Percentiles rank a stretch among this genome's conserved stretches.
Conservation (phyloP, 2,113 vertebrate species). For the Eidolon helvum region DNA sequence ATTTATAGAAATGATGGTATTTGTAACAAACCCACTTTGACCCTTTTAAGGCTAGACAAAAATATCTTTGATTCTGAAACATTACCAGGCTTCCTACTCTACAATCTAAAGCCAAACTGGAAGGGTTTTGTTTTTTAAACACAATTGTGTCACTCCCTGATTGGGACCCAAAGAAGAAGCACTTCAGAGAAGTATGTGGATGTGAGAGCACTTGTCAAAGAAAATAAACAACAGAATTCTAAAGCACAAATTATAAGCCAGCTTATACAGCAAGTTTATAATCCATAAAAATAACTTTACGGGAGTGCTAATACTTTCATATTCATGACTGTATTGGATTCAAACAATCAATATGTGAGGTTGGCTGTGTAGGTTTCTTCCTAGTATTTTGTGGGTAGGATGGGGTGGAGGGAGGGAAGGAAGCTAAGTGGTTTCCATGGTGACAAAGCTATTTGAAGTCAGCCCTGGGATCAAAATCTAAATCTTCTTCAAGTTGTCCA, state of each 20-base stretch:
- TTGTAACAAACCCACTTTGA: background rate
- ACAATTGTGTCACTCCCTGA: background rate
- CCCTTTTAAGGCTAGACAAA: background rate
- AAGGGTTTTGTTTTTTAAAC: background rate
- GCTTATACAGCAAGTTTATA: background rate
- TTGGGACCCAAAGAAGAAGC: background rate
- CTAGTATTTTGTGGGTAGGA: background rate
- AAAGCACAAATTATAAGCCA: slow-evolving; percentile 11
- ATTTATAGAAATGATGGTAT: background rate
- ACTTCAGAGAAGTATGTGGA: background rate
- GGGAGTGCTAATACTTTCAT: background rate
- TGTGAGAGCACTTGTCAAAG: slow-evolving; percentile 40
- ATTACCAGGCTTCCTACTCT: background rate
- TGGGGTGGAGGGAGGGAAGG: background rate
- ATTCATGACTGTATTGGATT: background rate
- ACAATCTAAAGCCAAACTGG: background rate
- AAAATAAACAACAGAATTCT: slow-evolving; percentile 28
- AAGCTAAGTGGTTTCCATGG: background rate
- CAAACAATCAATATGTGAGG: background rate
- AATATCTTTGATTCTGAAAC: background rate
- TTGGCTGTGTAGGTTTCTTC: background rate
- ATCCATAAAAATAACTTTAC: background rate
- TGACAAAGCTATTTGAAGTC: slow-evolving; percentile 20
- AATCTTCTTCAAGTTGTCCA: background rate
- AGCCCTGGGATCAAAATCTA: slow-evolving; percentile 23